These are phyloP conservation scores for Phoeniculus purpureus DNA, from an alignment of 2,797 vertebrate species.

Conservation along the genomic window DNA sequence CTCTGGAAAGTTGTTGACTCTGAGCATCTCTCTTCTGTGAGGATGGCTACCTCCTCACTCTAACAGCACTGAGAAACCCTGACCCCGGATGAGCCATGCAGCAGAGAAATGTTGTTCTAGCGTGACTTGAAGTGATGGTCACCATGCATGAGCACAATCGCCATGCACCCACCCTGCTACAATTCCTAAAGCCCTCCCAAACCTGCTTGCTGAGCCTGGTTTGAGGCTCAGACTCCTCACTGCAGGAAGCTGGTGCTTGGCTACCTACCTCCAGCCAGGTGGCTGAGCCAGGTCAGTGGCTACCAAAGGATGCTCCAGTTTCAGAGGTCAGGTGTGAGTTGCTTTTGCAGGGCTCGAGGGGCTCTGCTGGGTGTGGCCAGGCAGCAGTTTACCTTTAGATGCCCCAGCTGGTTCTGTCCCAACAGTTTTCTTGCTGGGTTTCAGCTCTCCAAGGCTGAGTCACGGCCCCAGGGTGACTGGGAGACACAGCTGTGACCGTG, in stretches of 20 bases:
- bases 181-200: background rate
- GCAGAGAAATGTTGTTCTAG: fast-evolving
- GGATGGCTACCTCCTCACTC: background rate
- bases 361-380: background rate
- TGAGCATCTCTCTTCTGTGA: background rate
- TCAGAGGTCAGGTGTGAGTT: background rate
- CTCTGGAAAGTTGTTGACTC: background rate
- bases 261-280: background rate
- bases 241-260: background rate
- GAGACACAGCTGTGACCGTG: background rate
- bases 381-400: background rate
- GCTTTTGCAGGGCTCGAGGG: background rate
- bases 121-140: fast-evolving
- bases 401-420: background rate
- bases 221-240: fast-evolving
- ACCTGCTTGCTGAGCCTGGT: fast-evolving
- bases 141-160: fast-evolving
- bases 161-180: fast-evolving
- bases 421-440: background rate
- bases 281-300: background rate
- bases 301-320: background rate
- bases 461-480: background rate
- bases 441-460: background rate
- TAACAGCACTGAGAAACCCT: background rate
- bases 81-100: background rate